Evolutionary conservation across 2,888 invertebrate species (phyloP).

Genomic region (Nemurella pictetii): DNA sequence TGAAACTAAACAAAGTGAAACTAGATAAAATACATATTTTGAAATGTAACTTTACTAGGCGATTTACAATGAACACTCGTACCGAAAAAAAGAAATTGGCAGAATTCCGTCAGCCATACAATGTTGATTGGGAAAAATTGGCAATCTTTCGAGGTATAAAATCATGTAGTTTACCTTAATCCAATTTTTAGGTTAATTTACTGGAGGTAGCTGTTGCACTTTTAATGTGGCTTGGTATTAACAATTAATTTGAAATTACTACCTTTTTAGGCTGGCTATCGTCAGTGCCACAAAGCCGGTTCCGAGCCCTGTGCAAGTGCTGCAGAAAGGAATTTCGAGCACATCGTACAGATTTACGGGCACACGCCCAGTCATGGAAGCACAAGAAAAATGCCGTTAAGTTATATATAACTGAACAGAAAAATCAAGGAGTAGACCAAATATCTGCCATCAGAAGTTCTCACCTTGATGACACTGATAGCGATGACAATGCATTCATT

Average conservation of each 20-base stretch:
- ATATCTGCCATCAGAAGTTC: not conserved
- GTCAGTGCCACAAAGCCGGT: conserved; percentile 29
- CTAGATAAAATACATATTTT: too few species aligned
- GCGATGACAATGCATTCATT: not conserved
- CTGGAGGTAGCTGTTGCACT: not conserved
- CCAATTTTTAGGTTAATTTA: not conserved
- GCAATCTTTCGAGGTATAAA: conserved; percentile 33
- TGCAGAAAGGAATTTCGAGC: conserved; percentile 36
- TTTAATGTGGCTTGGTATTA: not conserved
- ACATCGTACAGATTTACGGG: conserved; percentile 36
- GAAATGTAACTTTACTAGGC: too few species aligned
- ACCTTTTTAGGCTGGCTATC: conserved; percentile 32
- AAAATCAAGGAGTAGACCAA: not conserved
- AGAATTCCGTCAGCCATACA: conserved; percentile 27
- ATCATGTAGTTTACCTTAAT: too few species aligned
- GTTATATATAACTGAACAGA: not conserved
- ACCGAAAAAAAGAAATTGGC: not conserved
- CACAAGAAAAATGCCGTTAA: conserved; percentile 31
- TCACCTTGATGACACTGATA: not conserved
- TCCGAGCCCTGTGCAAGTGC: conserved; percentile 34
- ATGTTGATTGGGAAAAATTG: conserved; percentile 32
- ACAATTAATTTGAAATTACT: too few species aligned
- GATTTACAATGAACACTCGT: not conserved
- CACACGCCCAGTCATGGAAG: conserved; percentile 34
- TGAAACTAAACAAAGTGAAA: too few species aligned